Conservation (phyloP, 2,113 vertebrate species). For the Proteles cristata region DNA sequence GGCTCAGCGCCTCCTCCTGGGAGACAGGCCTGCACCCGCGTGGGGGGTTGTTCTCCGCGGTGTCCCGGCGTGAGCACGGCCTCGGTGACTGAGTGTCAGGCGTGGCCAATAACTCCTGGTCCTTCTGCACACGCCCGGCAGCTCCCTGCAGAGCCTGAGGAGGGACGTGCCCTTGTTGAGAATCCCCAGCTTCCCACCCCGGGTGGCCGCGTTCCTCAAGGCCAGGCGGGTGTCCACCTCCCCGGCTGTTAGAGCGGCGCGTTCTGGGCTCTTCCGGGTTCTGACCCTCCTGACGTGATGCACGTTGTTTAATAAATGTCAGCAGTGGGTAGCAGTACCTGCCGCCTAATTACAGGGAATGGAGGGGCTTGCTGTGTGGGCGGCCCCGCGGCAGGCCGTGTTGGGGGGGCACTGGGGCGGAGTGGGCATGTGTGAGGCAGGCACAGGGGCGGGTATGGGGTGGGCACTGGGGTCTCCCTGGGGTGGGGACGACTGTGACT, state of each 20-base stretch:
- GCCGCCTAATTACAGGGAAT: neutral
- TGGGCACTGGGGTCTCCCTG: no score
- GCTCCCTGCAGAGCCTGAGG: slow-evolving; percentile 58
- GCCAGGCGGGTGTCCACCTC: neutral
- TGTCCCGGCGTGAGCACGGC: no score
- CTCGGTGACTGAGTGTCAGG: no score
- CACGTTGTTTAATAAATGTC: neutral
- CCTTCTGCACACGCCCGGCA: neutral
- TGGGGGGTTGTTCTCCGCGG: no score
- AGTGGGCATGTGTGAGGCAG: no score
- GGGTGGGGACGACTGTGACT: neutral
- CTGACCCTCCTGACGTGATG: accelerated
- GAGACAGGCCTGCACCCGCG: no score
- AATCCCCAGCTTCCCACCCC: slow-evolving; percentile 45
- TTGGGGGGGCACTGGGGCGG: neutral
- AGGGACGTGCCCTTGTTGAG: slow-evolving; percentile 82
- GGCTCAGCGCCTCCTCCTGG: no score
- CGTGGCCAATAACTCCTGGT: neutral
- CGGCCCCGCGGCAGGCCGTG: no score
- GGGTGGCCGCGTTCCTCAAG: slow-evolving; percentile 61
- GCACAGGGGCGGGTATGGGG: no score
- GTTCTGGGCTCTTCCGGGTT: accelerated
- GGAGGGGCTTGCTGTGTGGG: neutral
- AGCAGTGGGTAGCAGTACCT: neutral
- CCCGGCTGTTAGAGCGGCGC: accelerated